These are phyloP conservation scores for Luperina testacea DNA, from an alignment of 2,888 invertebrate genomes.

Conservation along the genomic window DNA sequence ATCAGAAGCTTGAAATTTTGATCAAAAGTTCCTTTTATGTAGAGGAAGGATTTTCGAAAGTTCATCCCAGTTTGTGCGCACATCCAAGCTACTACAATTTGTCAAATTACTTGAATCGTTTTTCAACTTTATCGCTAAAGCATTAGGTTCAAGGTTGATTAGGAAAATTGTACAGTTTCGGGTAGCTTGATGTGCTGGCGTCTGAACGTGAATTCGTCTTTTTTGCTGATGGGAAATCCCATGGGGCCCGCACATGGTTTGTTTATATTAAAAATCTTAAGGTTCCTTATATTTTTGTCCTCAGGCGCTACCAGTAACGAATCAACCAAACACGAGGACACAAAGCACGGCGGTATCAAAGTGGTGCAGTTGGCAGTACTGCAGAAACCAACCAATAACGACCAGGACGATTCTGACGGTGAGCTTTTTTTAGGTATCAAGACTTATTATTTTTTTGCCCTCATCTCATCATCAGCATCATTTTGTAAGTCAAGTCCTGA, in stretches of 20 bases:
- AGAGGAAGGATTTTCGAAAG: background rate
- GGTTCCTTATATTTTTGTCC: background rate
- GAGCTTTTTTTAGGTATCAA: conserved; percentile 68
- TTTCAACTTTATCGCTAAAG: too few species aligned
- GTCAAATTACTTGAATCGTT: too few species aligned
- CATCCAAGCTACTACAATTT: too few species aligned
- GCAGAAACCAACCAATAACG: conserved; percentile 82
- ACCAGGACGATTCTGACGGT: conserved; percentile 86
- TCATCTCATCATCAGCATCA: background rate
- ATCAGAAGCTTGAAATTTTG: background rate
- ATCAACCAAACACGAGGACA: conserved; percentile 71
- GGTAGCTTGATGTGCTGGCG: too few species aligned
- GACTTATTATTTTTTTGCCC: conserved; percentile 18
- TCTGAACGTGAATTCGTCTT: background rate
- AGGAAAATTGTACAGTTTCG: too few species aligned
- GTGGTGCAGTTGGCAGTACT: conserved; percentile 86
- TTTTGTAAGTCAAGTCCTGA: background rate
- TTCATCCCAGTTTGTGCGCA: background rate
- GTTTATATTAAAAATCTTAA: background rate
- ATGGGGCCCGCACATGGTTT: too few species aligned
- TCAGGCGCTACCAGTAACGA: conserved; percentile 70
- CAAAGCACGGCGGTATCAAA: conserved; percentile 82
- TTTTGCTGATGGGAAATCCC: background rate
- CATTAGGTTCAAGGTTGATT: too few species aligned
- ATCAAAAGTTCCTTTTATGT: background rate